A percentile compares a stretch with the other conserved stretches of the same genome.
phyloP scores from a whole-genome alignment of 64 coral and sea anemone species.

The Montipora capricornis region DNA sequence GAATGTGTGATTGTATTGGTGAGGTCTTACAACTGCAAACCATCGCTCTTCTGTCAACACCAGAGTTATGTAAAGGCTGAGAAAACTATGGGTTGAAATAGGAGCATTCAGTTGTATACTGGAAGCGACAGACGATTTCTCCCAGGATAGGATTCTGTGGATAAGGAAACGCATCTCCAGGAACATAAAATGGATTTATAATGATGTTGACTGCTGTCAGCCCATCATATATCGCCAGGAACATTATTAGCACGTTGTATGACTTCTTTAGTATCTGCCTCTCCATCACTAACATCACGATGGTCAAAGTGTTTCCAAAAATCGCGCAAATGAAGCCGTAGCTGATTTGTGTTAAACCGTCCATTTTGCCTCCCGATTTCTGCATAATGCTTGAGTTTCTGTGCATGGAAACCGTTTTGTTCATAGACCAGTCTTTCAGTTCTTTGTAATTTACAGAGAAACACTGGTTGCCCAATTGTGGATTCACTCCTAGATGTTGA shows the following conservation, averaged over 20 bases:
- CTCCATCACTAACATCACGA: constrained; percentile 28
- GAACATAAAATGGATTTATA: background rate
- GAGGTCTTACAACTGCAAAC: constrained; percentile 61
- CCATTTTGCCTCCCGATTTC: too few species aligned
- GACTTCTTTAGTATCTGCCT: constrained; percentile 41
- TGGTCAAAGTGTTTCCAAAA: constrained; percentile 37
- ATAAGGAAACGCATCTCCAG: constrained; percentile 45
- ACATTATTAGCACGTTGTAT: constrained; percentile 27
- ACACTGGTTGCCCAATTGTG: too few species aligned
- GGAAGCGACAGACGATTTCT: constrained; percentile 8
- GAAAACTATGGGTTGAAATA: constrained; percentile 20
- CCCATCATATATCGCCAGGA: constrained; percentile 31
- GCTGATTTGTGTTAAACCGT: too few species aligned
- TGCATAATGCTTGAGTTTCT: too few species aligned
- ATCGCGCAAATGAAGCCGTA: background rate
- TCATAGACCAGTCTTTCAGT: too few species aligned
- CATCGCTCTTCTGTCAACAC: constrained; percentile 53
- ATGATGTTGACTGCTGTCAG: constrained; percentile 26
- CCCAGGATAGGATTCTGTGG: background rate
- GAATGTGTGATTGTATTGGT: constrained; percentile 7
- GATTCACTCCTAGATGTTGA: too few species aligned
- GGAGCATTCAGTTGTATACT: constrained; percentile 20
- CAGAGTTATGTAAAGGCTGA: constrained; percentile 39
- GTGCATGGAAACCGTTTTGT: too few species aligned
- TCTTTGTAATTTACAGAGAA: too few species aligned